These are phyloP conservation scores for Hybos culiciformis DNA, from an alignment of 2,888 invertebrate genomes.

Conservation along the genomic window DNA sequence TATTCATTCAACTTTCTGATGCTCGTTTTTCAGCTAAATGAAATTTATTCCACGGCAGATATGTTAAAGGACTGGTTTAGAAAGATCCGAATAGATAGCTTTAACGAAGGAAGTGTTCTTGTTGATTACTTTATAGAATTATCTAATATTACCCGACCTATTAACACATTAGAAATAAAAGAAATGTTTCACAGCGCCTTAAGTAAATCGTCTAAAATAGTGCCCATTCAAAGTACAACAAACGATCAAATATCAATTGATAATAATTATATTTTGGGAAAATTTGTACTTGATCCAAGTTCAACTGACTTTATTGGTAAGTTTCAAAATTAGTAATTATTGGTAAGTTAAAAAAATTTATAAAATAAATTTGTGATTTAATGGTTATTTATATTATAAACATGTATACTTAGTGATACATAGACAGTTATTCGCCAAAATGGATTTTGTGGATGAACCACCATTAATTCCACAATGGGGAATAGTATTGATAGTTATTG, in stretches of 20 bases:
- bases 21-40: conserved; percentile 55
- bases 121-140: conserved; percentile 81
- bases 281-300: conserved; percentile 69
- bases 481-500: conserved; percentile 85
- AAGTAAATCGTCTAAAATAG: conserved; percentile 29
- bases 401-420: conserved; percentile 27
- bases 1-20: background rate
- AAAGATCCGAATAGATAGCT: conserved; percentile 73
- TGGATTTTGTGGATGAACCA: conserved; percentile 56
- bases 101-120: conserved; percentile 73
- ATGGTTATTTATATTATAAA: background rate
- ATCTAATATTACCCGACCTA: conserved; percentile 52
- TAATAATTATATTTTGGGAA: conserved; percentile 46
- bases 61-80: conserved; percentile 69
- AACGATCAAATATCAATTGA: conserved; percentile 45
- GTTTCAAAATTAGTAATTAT: conserved; percentile 14
- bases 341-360: background rate
- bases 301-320: conserved; percentile 81
- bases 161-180: conserved; percentile 59
- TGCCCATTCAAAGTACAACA: conserved; percentile 29
- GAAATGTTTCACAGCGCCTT: conserved; percentile 50
- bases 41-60: conserved; percentile 63
- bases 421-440: conserved; percentile 57
- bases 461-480: conserved; percentile 88
- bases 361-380: background rate